Evolutionary conservation across 2,113 vertebrate species (phyloP).

Genomic region (Neolamprologus devosi): DNA sequence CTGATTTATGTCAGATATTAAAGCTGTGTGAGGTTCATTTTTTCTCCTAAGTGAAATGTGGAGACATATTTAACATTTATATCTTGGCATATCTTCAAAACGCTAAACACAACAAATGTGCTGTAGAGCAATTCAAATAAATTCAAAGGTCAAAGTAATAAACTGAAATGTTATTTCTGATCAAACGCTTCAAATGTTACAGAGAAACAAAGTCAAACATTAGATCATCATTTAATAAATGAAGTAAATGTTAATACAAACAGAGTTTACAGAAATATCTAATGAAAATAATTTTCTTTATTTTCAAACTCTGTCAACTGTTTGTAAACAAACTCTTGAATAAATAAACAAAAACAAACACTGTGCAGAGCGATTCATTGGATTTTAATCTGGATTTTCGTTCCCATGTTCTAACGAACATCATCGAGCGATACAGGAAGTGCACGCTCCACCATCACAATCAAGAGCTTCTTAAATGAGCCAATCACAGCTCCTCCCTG

Average conservation of each 20-base stretch:
- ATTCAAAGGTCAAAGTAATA: not conserved
- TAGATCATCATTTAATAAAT: not conserved
- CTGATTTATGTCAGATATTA: not conserved
- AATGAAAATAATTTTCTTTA: not conserved
- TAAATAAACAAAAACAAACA: not conserved
- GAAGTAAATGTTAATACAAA: not conserved
- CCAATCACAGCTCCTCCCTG: not conserved
- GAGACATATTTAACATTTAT: not conserved
- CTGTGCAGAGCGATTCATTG: not conserved
- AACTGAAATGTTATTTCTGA: not conserved
- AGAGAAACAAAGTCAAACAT: not conserved
- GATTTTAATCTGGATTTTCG: not conserved
- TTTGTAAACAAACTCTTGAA: not conserved
- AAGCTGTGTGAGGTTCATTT: not conserved
- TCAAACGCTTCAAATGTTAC: not conserved
- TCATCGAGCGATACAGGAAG: rapidly evolving
- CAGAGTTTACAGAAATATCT: not conserved
- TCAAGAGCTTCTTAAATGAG: not conserved
- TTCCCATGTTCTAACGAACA: not conserved
- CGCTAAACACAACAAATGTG: not conserved
- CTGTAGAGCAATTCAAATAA: not conserved
- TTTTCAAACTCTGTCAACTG: not conserved
- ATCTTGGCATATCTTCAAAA: not conserved
- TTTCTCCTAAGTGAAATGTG: not conserved
- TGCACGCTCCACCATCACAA: not conserved